Evolutionary conservation across 2,888 invertebrate genomes (phyloP), one percentile per base, ranked within the genome.

Genomic region (Bugula neritina): DNA sequence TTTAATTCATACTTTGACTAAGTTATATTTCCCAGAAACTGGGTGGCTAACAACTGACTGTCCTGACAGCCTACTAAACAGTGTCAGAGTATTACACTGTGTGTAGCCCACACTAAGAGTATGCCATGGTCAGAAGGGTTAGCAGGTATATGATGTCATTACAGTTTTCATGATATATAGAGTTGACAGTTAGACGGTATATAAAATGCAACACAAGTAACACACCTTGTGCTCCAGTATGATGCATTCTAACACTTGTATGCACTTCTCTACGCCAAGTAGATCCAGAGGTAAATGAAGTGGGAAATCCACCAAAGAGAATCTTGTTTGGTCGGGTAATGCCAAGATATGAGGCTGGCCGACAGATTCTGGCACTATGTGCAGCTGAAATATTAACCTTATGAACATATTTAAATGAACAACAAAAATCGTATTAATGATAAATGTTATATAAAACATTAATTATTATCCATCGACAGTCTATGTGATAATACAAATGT

Each of bases 221-320:
- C 73, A 74, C 74, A 90, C 93, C 89, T 99, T 99, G 86, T 97
- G 92, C 87, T 99, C 99, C 78, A 99, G 87, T 78, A 99, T 88
- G 79, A 99, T 96, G 78, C 97, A 89, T 10, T 94, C 94, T 77
- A 99, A 88, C 29, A 99, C 97, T 87, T 93, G 93, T 73, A 99
- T 88, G 85, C 98, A 99, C 43, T 94, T 94, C 80, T 99, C 99
- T 31, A 99, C 94, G 75, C 99, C 99, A 75, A 99, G 88, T 73
- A 99, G 87, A 84, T 99, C 99, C 79, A 99, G 86, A 29, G 99
- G 99, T 80, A 99, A 87, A 87, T 99, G 99, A 73, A 99, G 87
- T 0, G 99, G 99, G 84, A 98, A 99, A 86, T 99, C 99, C 35
- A 98, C 93, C 77, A 99, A 87, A 55, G 93, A 89, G 86, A 99